Evolutionary conservation across 2,113 vertebrate species (phyloP).

Genomic region (Chiloscyllium plagiosum): DNA sequence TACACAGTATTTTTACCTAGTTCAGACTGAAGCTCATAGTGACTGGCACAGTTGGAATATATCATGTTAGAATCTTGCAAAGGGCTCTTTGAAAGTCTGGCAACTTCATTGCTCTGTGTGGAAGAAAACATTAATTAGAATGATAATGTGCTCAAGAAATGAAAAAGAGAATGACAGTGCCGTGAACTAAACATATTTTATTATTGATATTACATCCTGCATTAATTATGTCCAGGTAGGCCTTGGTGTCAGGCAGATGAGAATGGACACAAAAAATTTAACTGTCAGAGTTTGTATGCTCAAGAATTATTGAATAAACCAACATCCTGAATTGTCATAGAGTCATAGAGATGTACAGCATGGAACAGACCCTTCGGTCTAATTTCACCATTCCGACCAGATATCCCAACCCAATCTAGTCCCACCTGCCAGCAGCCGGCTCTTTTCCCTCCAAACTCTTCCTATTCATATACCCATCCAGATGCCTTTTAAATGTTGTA

Average conservation of each 20-base stretch:
- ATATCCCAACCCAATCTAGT: too few relatives aligned
- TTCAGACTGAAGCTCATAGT: conserved; percentile 87
- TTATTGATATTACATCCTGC: not conserved
- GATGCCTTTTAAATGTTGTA: too few relatives aligned
- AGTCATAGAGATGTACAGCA: too few relatives aligned
- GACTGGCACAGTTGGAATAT: conserved; percentile 67
- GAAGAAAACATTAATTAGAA: not conserved
- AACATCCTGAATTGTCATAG: not conserved
- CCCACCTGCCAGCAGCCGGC: too few relatives aligned
- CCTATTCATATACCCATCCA: too few relatives aligned
- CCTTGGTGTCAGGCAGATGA: not conserved
- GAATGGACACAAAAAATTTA: not conserved
- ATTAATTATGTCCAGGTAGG: not conserved
- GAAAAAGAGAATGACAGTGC: not conserved
- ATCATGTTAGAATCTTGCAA: conserved; percentile 61
- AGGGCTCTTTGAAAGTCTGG: not conserved
- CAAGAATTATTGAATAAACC: not conserved
- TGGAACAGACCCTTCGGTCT: too few relatives aligned
- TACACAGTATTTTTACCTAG: conserved; percentile 67
- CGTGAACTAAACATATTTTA: not conserved
- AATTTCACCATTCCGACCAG: too few relatives aligned
- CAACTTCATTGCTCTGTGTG: not conserved
- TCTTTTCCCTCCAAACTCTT: too few relatives aligned
- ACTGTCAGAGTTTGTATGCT: not conserved
- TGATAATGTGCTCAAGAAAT: not conserved